Percentiles rank a stretch among this genome's conserved stretches.
These are phyloP conservation scores for Dufourea novaeangliae DNA, from an alignment of 1,140 invertebrate species.

Conservation along the genomic window DNA sequence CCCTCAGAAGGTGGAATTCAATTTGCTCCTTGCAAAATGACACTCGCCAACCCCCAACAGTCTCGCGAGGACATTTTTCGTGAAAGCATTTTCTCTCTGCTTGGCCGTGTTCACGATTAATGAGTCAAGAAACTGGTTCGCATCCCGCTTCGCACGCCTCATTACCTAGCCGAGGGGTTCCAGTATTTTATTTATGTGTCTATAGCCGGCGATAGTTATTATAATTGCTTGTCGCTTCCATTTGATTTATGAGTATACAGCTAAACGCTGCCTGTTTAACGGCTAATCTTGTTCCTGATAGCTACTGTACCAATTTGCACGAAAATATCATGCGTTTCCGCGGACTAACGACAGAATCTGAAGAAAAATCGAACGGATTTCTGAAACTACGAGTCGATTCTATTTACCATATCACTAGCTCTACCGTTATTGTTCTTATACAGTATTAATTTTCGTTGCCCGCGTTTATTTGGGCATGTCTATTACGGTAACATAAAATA, in stretches of 20 bases:
- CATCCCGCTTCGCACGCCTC: conserved; percentile 62
- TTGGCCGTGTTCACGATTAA: conserved; percentile 53
- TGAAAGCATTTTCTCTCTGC: conserved; percentile 46
- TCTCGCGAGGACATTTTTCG: conserved; percentile 32
- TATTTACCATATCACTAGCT: background rate
- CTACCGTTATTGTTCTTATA: background rate
- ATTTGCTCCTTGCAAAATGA: background rate
- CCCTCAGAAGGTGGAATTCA: background rate
- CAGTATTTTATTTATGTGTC: conserved; percentile 75
- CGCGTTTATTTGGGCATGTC: no score
- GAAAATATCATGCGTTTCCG: conserved; percentile 7
- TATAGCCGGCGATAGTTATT: conserved; percentile 75
- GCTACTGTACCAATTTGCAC: conserved; percentile 58
- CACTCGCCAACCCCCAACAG: conserved; percentile 18
- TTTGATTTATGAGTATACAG: conserved; percentile 74
- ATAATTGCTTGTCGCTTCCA: conserved; percentile 77
- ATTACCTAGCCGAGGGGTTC: conserved; percentile 74
- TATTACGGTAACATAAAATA: no score
- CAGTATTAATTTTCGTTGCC: no score
- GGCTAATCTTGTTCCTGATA: conserved; percentile 71
- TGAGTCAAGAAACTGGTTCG: conserved; percentile 63
- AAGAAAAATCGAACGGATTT: conserved; percentile 19
- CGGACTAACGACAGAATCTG: conserved; percentile 3
- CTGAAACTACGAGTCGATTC: conserved; percentile 4
- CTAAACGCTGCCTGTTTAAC: conserved; percentile 74